phyloP scores from a whole-genome alignment of 1,140 invertebrate species.

The Drosophila sturtevanti region DNA sequence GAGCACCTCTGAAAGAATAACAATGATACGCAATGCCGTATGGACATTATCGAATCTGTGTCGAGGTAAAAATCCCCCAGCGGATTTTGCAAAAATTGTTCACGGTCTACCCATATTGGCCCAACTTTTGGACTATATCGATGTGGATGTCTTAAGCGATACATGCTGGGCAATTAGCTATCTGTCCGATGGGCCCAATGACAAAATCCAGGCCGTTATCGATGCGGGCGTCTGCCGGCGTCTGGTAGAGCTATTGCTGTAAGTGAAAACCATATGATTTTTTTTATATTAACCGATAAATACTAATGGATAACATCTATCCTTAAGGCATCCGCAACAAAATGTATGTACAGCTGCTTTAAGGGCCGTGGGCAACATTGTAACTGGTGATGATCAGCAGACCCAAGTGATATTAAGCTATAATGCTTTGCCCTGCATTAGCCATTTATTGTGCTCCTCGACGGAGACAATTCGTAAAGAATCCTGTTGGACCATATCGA shows the following conservation, averaged over 20 bases:
- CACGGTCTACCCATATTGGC: slow-evolving; percentile 94
- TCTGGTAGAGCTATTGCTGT: slow-evolving; percentile 97
- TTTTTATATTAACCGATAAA: background rate
- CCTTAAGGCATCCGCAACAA: slow-evolving; percentile 90
- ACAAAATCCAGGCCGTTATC: slow-evolving; percentile 99
- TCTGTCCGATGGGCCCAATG: slow-evolving; percentile 97
- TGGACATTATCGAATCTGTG: slow-evolving; percentile 99
- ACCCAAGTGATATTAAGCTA: slow-evolving; percentile 97
- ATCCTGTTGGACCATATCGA: slow-evolving; percentile 99
- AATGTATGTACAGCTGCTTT: slow-evolving; percentile 97
- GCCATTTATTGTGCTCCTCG: slow-evolving; percentile 89
- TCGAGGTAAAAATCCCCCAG: slow-evolving; percentile 97
- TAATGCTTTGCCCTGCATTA: slow-evolving; percentile 92
- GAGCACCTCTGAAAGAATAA: slow-evolving; percentile 91
- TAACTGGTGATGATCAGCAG: slow-evolving; percentile 98
- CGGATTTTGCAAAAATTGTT: slow-evolving; percentile 94
- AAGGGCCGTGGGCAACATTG: slow-evolving; percentile 98
- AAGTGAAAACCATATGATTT: slow-evolving; percentile 64
- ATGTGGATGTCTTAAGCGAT: slow-evolving; percentile 96
- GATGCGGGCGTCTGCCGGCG: slow-evolving; percentile 97
- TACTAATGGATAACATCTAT: background rate
- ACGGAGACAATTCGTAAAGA: slow-evolving; percentile 97
- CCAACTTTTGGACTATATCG: slow-evolving; percentile 93
- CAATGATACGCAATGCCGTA: slow-evolving; percentile 98
- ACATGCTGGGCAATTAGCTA: slow-evolving; percentile 98